These are phyloP conservation scores for Eurystomus glaucurus DNA, from an alignment of 2,797 vertebrate species.

Conservation along the genomic window DNA sequence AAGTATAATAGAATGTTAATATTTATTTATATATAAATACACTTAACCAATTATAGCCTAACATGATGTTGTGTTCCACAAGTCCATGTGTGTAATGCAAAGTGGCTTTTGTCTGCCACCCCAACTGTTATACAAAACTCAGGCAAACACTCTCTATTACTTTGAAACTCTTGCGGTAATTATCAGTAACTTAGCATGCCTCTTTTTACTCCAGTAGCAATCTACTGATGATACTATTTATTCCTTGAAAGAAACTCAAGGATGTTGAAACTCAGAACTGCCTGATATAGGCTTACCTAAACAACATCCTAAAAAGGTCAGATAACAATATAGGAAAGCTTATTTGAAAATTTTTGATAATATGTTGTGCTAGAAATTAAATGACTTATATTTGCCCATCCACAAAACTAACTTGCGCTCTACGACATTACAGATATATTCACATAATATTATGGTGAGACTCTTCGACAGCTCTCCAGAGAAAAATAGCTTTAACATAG, in stretches of 20 bases:
- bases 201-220: background rate
- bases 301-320: background rate
- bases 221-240: background rate
- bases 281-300: background rate
- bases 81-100: background rate
- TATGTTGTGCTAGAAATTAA: background rate
- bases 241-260: background rate
- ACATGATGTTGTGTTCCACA: background rate
- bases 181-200: background rate
- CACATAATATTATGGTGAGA: background rate
- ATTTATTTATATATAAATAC: background rate
- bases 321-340: background rate
- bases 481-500: background rate
- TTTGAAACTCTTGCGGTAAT: background rate
- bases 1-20: too few relatives aligned
- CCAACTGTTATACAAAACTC: background rate
- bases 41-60: background rate
- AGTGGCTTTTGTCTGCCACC: background rate
- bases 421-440: background rate
- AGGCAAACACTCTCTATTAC: background rate
- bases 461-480: background rate
- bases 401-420: background rate
- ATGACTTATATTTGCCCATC: background rate
- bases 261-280: background rate
- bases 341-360: background rate